phyloP scores from a whole-genome alignment of 2,888 invertebrate genomes.

The Keiferia lycopersicella region DNA sequence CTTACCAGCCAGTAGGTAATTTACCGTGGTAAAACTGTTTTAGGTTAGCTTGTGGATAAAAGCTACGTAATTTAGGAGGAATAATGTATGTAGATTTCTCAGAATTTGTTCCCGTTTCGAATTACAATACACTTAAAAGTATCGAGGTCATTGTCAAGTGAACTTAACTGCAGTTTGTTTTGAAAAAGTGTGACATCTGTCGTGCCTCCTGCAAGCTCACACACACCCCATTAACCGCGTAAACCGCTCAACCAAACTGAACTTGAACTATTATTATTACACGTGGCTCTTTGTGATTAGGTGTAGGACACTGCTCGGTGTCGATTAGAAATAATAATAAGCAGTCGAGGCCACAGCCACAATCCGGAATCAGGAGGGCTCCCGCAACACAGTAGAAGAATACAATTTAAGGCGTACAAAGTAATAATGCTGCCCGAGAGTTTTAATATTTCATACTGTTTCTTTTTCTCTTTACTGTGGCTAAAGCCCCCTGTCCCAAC shows the following conservation, averaged over 20 bases:
- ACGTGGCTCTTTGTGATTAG: constrained; percentile 45
- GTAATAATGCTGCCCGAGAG: too few relatives aligned
- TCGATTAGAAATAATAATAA: constrained; percentile 57
- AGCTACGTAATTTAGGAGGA: too few relatives aligned
- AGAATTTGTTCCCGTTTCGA: too few relatives aligned
- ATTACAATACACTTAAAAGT: neutral
- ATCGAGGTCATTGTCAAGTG: constrained; percentile 31
- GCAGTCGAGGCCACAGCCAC: constrained; percentile 41
- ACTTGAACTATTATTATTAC: constrained; percentile 50
- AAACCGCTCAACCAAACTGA: constrained; percentile 43
- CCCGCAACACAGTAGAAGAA: neutral
- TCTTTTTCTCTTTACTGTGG: too few relatives aligned
- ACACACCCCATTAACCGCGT: constrained; percentile 48
- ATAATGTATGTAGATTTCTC: too few relatives aligned
- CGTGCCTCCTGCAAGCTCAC: constrained; percentile 33
- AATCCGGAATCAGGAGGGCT: constrained; percentile 32
- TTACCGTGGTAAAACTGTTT: too few relatives aligned
- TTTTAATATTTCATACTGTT: too few relatives aligned
- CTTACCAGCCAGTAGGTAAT: neutral
- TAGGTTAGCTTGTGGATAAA: too few relatives aligned
- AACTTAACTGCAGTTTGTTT: constrained; percentile 23
- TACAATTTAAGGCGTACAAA: too few relatives aligned
- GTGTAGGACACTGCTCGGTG: constrained; percentile 48
- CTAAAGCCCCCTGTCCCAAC: too few relatives aligned
- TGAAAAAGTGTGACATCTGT: constrained; percentile 43